Evolutionary conservation across 2,888 invertebrate genomes (phyloP), one percentile per base, ranked within the genome.

Genomic region (Plebejus melissa): DNA sequence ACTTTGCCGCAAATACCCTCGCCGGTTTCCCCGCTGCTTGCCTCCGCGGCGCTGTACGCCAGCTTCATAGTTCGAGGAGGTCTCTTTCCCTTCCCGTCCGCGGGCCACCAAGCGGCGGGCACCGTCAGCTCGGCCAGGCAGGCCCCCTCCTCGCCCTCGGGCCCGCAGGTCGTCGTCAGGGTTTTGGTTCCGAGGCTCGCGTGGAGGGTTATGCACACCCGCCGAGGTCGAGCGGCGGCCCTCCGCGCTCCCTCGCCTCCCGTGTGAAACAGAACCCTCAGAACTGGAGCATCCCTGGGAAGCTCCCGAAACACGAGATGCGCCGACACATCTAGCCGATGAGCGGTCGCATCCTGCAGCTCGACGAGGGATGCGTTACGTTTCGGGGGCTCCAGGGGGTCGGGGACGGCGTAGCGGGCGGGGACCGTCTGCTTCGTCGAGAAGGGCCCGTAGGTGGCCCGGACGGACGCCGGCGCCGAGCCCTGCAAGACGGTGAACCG

Each of bases 401-500:
- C 98, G 6, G 98, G 97, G 74, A 98, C 97, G 78, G 98, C 96
- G 86, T 97, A 98, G 74, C 97, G 94, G 1, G 98, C 97, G 60
- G 98, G 98, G 60, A 98, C 98, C 0, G 98, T 98, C 90, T 98
- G 98, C 86, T 98, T 98, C 76, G 98, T 98, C 81, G 98, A 98
- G 91, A 98, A 98, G 7, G 98, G 98, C 4, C 98, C 99, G 86
- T 98, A 98, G 65, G 97, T 97, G 74, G 98, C 98, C 77, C 98
- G 95, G 69, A 99, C 97, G 38, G 98, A 98, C 54, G 98, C 97
- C 38, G 98, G 97, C 81, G 98, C 97, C 72, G 97, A 97, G 60
- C 97, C 98, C 88, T 98, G 97, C 82, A 98, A 96, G 58, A 99
- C 97, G 76, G 98, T 97, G 88, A 98, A 98, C 79, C 97, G 96